Base-by-base conservation (phyloP, 2,113 vertebrate species). In the Chrysemys picta region DNA sequence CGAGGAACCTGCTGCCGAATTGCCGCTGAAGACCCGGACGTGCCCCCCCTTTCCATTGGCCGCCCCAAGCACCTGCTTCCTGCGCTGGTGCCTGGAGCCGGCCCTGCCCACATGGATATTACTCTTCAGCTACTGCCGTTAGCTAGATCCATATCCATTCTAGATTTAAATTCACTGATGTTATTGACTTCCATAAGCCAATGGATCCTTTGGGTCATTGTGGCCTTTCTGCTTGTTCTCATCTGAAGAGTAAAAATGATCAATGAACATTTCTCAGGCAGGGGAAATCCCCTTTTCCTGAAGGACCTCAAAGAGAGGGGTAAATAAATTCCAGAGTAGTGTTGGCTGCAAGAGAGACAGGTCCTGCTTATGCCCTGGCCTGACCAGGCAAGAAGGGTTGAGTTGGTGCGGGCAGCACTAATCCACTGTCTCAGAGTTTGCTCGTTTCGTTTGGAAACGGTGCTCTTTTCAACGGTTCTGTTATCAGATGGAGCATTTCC, bases 401-500 rank as follows among this genome's bases (percentile, higher is more conserved):
- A 88, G 86, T 92, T 89, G 85, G 78, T 85, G 93, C 75, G 89
- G 95, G 90, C 89, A 91, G 79, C 93, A 97, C 97, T 92, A 97
- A 90, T 92, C 79, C 89, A 92, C 93, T 95, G 93, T 96, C 97
- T 96, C 96, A 5, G 84, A 94, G 90, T 91, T 96, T 31, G 93
- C 95, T 96, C 79, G 2, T 92, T 98, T 96, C 79, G 2, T 92
- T 98, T 98, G 98, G 98, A 98, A 98, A 95, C 96, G 93, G 97
- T 96, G 96, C 97, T 98, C 95, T 89, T 98, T 95, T 98, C 98
- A 96, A 98, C 93, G 94, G 98, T 98, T 97, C 93, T 97, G 98
- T 98, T 98, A 99, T 99, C 98, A 98, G 98, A 98, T 99, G 98
- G 98, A 98, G 95, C 97, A 98, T 98, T 98, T 99, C 98, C 98